phyloP scores from a whole-genome alignment of 2,797 vertebrate species.

The Peromyscus melanophrys region DNA sequence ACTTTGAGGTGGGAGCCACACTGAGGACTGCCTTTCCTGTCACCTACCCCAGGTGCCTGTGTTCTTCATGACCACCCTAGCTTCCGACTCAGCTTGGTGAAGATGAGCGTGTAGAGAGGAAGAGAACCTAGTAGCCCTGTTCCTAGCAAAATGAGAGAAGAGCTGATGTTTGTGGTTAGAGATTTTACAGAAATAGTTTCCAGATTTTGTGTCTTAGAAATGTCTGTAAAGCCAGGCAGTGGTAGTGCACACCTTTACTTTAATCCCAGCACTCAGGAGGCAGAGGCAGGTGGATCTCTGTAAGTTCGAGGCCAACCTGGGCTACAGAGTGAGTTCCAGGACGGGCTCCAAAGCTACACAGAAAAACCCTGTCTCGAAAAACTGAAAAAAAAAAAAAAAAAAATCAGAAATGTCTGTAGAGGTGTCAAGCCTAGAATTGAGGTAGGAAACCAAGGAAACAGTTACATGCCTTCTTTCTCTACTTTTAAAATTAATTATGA shows the following conservation, averaged over 20 bases:
- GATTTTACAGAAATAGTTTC: conserved; percentile 3
- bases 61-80: conserved; percentile 25
- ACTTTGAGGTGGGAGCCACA: background rate
- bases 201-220: background rate
- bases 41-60: background rate
- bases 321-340: no score
- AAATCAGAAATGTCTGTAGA: background rate
- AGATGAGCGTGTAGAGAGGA: background rate
- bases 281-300: no score
- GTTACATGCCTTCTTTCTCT: background rate
- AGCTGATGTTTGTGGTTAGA: background rate
- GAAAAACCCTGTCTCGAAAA: no score
- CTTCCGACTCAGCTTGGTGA: background rate
- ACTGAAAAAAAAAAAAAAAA: no score
- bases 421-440: background rate
- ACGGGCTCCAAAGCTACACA: no score
- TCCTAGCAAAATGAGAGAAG: background rate
- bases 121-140: conserved; percentile 20
- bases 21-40: background rate
- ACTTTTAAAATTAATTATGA: background rate
- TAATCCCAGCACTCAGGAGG: no score
- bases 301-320: no score
- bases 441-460: background rate
- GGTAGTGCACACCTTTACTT: no score
- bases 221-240: no score